Evolutionary conservation across 1,140 invertebrate species (phyloP).

Genomic region (Formica exsecta): DNA sequence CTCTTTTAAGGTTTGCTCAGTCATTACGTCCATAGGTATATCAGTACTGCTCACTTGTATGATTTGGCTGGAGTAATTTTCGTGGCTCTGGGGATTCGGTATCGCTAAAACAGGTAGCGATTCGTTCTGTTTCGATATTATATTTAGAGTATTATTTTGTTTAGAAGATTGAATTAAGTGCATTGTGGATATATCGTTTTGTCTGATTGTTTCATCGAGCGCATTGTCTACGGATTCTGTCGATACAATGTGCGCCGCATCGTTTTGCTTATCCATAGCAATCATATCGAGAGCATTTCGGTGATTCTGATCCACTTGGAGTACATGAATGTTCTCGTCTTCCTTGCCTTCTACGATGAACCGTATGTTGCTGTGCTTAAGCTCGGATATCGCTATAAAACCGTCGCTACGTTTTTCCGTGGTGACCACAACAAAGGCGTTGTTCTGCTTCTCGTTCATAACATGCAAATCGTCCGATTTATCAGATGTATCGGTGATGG

Average conservation of each 20-base stretch:
- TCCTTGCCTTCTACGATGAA: conserved; percentile 66
- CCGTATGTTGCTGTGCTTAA: conserved; percentile 63
- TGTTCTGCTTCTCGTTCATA: conserved; percentile 71
- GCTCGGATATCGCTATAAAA: conserved; percentile 63
- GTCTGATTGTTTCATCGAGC: conserved; percentile 57
- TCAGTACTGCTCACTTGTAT: conserved; percentile 66
- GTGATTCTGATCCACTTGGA: conserved; percentile 59
- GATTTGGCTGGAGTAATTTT: conserved; percentile 82
- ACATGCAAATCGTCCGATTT: conserved; percentile 68
- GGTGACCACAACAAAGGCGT: conserved; percentile 74
- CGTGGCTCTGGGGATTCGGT: conserved; percentile 79
- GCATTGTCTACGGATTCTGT: conserved; percentile 37
- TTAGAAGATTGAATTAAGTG: conserved; percentile 76
- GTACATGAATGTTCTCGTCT: conserved; percentile 67
- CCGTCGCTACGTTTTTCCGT: conserved; percentile 66
- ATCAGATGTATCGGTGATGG: conserved; percentile 75
- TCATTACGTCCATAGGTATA: conserved; percentile 71
- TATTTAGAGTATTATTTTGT: conserved; percentile 74
- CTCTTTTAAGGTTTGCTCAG: conserved; percentile 53
- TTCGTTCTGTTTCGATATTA: conserved; percentile 82
- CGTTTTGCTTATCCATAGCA: conserved; percentile 57
- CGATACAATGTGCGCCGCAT: conserved; percentile 38
- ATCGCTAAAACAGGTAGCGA: conserved; percentile 80
- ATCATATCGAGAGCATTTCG: conserved; percentile 60
- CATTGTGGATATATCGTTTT: conserved; percentile 68